Evolutionary conservation across 2,113 vertebrate genomes (phyloP), one percentile per base, ranked within the genome.

Genomic region (Rousettus leschenaultii): DNA sequence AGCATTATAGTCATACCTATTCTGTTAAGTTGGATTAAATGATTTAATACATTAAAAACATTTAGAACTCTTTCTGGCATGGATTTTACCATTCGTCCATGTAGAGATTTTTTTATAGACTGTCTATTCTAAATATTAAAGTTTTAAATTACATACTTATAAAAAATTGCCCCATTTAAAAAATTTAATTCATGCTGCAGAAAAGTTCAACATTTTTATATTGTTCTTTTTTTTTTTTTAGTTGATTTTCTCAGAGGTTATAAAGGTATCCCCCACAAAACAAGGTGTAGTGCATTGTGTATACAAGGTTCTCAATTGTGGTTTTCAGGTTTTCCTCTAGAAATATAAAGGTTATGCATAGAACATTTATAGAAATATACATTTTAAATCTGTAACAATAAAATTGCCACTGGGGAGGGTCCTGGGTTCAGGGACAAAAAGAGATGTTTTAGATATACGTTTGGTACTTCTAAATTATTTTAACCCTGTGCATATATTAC

Each of bases 141-240:
- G 30, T 89, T 88, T 83, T 89, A 59, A 74, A 43, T 59, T 48
- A 53, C 30, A 40, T 48, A 66, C 8, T 68, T 84, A 59, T 16
- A n/a, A 75, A 55, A 91, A 92, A 30, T 75, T 83, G 8, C 21
- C n/a, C 26, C 43, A 4, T 63, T 82, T 84, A 59, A 65, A 11
- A 30, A 65, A 59, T 61, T 82, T 79, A 79, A 68, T 87, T 90
- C 24, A 78, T 70, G 1, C 83, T 93, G 11, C 15, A 77, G 86
- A 24, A 28, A 90, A 84, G 45, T 80, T 22, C 5, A 79, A 13
- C 26, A 83, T 66, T 68, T 92, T 94, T 45, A 43, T 59, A 10
- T 93, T 84, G n/a, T 82, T 73, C 18, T 95, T 15, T 30, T 84
- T 93, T 87, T 93, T 87, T 74, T 95, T 82, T 66, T 93, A 48